These are phyloP conservation scores for Oscheius onirici DNA, from an alignment of 2,888 invertebrate genomes.

Conservation along the genomic window DNA sequence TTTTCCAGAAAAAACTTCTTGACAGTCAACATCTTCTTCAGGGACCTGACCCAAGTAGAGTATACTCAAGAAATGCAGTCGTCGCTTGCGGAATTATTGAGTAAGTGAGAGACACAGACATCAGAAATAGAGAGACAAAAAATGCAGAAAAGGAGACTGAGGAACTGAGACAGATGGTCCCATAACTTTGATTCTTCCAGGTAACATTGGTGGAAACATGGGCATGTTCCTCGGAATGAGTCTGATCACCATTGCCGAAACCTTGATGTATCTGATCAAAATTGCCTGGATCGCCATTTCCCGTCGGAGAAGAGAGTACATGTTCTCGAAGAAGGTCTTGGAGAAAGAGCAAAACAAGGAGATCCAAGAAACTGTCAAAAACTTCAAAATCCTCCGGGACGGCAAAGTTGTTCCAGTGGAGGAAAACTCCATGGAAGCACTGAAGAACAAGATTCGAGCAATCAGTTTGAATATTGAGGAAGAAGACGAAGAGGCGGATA, in stretches of 20 bases:
- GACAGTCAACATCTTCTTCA: conserved; percentile 64
- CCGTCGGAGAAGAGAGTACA: conserved; percentile 52
- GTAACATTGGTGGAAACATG: conserved; percentile 71
- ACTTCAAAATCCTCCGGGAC: neutral
- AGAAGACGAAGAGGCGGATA: neutral
- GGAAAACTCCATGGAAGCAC: neutral
- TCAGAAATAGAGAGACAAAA: neutral
- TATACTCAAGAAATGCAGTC: conserved; percentile 62
- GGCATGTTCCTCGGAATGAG: conserved; percentile 71
- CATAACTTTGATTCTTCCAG: conserved; percentile 34
- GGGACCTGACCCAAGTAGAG: conserved; percentile 65
- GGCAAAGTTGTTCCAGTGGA: neutral
- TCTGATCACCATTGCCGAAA: conserved; percentile 67
- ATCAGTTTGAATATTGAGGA: neutral
- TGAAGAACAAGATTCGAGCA: conserved; percentile 3
- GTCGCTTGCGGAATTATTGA: conserved; percentile 55
- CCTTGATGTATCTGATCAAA: conserved; percentile 63
- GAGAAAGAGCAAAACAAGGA: conserved; percentile 35
- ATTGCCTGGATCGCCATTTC: conserved; percentile 65
- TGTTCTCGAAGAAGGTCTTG: conserved; percentile 52
- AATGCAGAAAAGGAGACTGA: neutral
- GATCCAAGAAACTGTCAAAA: conserved; percentile 24
- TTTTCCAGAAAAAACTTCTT: conserved; percentile 57
- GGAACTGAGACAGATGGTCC: too few species aligned
- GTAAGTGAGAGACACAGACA: too few species aligned